Evolutionary conservation across 2,888 invertebrate genomes (phyloP), one percentile per base, ranked within the genome.

Genomic region (Brenthis ino): DNA sequence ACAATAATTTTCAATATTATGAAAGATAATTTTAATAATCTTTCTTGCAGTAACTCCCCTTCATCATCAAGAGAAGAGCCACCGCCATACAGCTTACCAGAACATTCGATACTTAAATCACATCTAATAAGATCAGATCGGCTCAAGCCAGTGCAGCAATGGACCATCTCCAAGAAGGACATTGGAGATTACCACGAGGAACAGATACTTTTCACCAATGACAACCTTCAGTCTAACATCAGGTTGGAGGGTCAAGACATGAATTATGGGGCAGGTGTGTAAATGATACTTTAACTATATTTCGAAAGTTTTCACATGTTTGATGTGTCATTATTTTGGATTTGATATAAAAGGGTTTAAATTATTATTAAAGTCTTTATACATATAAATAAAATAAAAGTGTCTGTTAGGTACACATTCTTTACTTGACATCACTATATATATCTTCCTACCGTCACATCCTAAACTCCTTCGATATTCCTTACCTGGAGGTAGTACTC

Each of bases 91-190:
- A 83, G 84, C n/a, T 76, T 85, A 1, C 84, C 87, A 0, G 89
- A 89, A 67, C 91, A 91, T 67, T 93, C 93, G 0, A 93, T 93
- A 66, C 85, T 93, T 12, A 93, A 93, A 72, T 88, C 92, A 0
- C 93, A 93, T 68, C 83, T 93, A 4, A 87, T 88, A 11, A 79
- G 89, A 0, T 72, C 82, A 3, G 86, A 86, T 13, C 72, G 85
- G 2, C 74, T 85, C 48, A 87, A 88, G 56, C 85, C 87, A 0
- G 75, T 88, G 28, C 90, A 91, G 16, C 93, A 93, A 63, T 93
- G 93, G 93, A 93, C 93, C 0, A 93, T 93, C 67, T 90, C 90
- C 0, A 93, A 92, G 81, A 89, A 91, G 71, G 90, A 92, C 66
- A 85, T 87, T 0, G 91, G 91, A 0, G 90, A 89, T 47, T 89